Conservation (phyloP, 2,797 vertebrate genomes). For the Salmo trutta region DNA sequence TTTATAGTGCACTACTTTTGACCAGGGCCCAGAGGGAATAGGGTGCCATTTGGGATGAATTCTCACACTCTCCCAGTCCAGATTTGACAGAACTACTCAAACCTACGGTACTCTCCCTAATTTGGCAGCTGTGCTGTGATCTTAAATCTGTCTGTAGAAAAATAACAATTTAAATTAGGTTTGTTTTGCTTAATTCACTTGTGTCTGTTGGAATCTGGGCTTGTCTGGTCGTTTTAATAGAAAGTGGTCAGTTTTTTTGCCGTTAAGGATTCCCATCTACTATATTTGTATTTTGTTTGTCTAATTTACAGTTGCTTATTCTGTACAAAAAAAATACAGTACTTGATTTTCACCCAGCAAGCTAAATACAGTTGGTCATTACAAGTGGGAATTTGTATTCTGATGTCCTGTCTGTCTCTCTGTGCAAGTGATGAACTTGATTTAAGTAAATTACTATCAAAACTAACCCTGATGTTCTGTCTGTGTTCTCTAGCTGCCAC, state of each 20-base stretch:
- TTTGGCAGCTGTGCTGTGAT: not conserved
- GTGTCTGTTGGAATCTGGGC: not conserved
- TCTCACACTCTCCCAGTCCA: not conserved
- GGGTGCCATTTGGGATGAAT: not conserved
- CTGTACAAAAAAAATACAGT: too few relatives aligned
- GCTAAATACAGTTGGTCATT: not conserved
- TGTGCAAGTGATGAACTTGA: not conserved
- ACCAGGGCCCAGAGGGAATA: too few relatives aligned
- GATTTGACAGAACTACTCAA: not conserved
- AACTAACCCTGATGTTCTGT: not conserved
- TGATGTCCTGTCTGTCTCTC: not conserved
- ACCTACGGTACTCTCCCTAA: not conserved
- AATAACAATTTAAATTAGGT: not conserved
- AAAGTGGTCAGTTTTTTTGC: not conserved
- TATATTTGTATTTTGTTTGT: too few relatives aligned
- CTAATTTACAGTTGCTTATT: too few relatives aligned
- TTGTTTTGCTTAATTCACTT: not conserved
- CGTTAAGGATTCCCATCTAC: too few relatives aligned
- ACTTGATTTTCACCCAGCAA: not conserved
- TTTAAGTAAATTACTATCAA: not conserved
- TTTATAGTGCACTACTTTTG: not conserved
- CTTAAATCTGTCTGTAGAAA: not conserved
- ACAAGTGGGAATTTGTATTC: not conserved
- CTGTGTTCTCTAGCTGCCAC: constrained; percentile 80
- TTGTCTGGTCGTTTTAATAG: not conserved